phyloP scores from a whole-genome alignment of 2,888 invertebrate genomes.

The Agonum fuliginosum region DNA sequence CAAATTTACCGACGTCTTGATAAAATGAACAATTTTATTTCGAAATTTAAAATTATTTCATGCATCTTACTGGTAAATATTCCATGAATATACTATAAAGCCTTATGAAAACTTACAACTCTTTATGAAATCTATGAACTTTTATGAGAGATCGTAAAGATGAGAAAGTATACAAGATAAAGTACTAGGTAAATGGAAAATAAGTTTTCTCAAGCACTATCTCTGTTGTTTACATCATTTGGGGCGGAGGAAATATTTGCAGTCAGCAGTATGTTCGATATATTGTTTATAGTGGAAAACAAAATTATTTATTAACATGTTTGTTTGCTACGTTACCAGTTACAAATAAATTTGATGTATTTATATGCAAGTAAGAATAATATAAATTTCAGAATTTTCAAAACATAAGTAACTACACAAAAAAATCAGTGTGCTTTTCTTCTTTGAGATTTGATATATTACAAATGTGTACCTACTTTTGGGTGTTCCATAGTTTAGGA shows the following conservation, averaged over 20 bases:
- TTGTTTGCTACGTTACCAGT: not conserved
- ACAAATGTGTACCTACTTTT: too few species aligned
- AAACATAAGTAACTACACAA: too few species aligned
- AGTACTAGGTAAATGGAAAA: not conserved
- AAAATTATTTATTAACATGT: slow-evolving; percentile 32
- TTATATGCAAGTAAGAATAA: too few species aligned
- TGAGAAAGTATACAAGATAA: slow-evolving; percentile 25
- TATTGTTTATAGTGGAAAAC: not conserved
- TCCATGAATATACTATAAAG: slow-evolving; percentile 20
- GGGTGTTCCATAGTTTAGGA: too few species aligned
- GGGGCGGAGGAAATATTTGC: too few species aligned
- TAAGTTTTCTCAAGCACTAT: not conserved
- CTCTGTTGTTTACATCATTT: slow-evolving; percentile 26
- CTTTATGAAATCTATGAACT: slow-evolving; percentile 43
- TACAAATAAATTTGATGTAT: too few species aligned
- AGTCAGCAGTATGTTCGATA: not conserved
- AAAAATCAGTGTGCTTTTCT: too few species aligned
- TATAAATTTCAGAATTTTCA: too few species aligned
- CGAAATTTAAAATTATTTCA: slow-evolving; percentile 1
- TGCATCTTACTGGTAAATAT: slow-evolving; percentile 3
- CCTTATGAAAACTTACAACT: slow-evolving; percentile 32
- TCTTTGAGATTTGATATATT: too few species aligned
- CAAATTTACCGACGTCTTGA: too few species aligned
- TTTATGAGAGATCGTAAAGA: slow-evolving; percentile 19
- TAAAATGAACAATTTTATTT: slow-evolving; percentile 10